These are phyloP conservation scores for Urocyon cinereoargenteus DNA, from an alignment of 2,797 vertebrate genomes.

Conservation along the genomic window DNA sequence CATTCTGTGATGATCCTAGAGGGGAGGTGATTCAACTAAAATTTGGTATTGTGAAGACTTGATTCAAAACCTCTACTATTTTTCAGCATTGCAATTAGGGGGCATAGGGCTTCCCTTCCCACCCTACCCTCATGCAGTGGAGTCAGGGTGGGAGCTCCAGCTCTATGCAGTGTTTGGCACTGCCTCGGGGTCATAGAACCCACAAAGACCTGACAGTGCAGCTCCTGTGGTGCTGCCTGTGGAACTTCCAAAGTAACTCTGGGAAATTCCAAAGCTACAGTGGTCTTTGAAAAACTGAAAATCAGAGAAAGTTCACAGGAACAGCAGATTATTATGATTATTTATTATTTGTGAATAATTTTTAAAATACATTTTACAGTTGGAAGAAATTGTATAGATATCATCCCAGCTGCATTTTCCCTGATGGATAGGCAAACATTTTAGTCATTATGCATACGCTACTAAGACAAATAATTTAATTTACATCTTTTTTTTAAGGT, in stretches of 20 bases:
- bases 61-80: conserved; percentile 9
- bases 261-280: conserved; percentile 37
- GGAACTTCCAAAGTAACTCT: not conserved
- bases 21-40: not conserved
- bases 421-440: not conserved
- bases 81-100: not conserved
- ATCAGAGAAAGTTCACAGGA: not conserved
- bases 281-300: conserved; percentile 24
- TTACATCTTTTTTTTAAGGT: not conserved
- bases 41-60: not conserved
- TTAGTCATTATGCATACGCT: not conserved
- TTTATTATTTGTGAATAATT: not conserved
- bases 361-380: conserved; percentile 5
- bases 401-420: conserved; percentile 5
- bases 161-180: not conserved
- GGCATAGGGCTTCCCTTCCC: too few relatives aligned
- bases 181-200: not conserved
- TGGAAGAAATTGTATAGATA: not conserved
- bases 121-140: not conserved
- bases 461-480: conserved; percentile 30
- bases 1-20: not conserved
- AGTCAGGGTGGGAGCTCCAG: too few relatives aligned
- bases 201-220: not conserved
- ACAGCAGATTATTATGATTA: not conserved
- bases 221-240: not conserved